phyloP scores from a whole-genome alignment of 2,113 vertebrate genomes.

The Phycodurus eques region DNA sequence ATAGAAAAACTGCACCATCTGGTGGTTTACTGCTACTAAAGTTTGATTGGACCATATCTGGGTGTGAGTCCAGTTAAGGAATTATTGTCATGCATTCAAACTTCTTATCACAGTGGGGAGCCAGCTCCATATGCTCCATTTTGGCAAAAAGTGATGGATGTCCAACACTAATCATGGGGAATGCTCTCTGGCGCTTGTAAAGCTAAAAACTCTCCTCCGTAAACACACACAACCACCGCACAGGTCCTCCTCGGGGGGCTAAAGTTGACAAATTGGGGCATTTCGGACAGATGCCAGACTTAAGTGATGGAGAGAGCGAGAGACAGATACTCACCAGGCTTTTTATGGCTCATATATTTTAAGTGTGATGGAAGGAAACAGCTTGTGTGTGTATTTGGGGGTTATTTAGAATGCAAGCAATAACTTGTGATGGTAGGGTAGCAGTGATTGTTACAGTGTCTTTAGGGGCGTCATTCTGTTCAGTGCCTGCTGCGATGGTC shows the following conservation, averaged over 20 bases:
- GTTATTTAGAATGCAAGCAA: conserved; percentile 29
- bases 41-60: neutral
- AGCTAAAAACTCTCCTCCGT: conserved; percentile 30
- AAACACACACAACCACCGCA: conserved; percentile 26
- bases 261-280: conserved; percentile 47
- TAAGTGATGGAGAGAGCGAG: conserved; percentile 20
- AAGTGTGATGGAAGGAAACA: conserved; percentile 38
- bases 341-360: conserved; percentile 54
- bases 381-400: conserved; percentile 16
- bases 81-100: neutral
- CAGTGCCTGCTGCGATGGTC: conserved; percentile 43
- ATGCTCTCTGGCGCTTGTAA: conserved; percentile 35
- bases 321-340: conserved; percentile 16
- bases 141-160: conserved; percentile 29
- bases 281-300: conserved; percentile 42
- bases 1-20: neutral
- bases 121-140: conserved; percentile 5
- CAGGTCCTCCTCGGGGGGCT: conserved; percentile 22
- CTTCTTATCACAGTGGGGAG: conserved; percentile 17
- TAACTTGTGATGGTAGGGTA: conserved; percentile 31
- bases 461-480: conserved; percentile 50
- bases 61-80: neutral
- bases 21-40: too few species aligned
- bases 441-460: conserved; percentile 36
- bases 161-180: conserved; percentile 18